Evolutionary conservation across 2,113 vertebrate genomes (phyloP), one percentile per base, ranked within the genome.

Genomic region (Hirundichthys speculiger): DNA sequence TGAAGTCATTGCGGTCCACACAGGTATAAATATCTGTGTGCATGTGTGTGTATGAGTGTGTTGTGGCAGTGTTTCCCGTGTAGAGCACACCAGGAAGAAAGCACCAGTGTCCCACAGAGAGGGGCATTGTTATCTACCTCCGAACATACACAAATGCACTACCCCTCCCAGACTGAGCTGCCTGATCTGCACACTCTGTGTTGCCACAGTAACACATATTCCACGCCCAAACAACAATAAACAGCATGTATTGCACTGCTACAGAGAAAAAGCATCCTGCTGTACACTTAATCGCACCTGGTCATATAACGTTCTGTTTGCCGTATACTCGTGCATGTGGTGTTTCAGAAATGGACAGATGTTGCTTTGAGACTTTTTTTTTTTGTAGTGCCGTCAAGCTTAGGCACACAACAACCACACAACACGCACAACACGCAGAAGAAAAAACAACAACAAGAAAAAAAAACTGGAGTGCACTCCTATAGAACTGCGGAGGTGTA

Each of bases 81-180:
- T 51, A 61, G 69, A 84, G 53, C 56, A 27, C 58, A 76, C 79
- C 89, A 91, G 92, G 92, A 93, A 92, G 89, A 92, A 63, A 76
- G 69, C 84, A 64, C 74, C 84, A 88, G 90, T 80, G 82, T 90
- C 91, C 90, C 79, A 79, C 84, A 20, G 90, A 84, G 90, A 82
- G 74, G 83, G 75, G 83, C 85, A 92, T 93, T 93, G 91, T 93
- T 92, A 84, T 90, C 83, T 73, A 63, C 80, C 78, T 85, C 75
- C 76, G 52, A 82, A 86, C 69, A 77, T 73, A 60, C 50, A 60
- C 61, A 51, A 63, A 42, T 16, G 48, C 61, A 81, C 79, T 77
- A 80, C 73, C 78, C 60, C 77, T 81, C 80, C 71, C 79, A 74
- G 47, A 68, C 54, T 53, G 19, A 72, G 77, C 84, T 53, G 82